A percentile compares a stretch with the other conserved stretches of the same genome.
Conservation (phyloP, 2,797 vertebrate species). For the Crax fasciolata region DNA sequence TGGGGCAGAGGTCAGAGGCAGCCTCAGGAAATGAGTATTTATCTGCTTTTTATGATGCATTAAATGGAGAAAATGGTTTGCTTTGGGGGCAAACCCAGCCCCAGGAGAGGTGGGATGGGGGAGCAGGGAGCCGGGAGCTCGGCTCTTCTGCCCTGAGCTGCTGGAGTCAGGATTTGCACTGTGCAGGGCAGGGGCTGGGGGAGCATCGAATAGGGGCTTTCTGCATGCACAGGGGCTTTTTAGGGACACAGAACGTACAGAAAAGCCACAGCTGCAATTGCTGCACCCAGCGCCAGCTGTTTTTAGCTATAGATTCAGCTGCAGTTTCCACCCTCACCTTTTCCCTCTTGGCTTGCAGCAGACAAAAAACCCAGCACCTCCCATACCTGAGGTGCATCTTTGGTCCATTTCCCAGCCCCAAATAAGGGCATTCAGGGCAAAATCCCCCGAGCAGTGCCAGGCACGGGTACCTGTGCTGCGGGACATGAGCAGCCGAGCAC, state of each 20-base stretch:
- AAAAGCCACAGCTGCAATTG: background rate
- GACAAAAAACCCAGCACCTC: background rate
- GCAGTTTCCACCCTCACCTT: background rate
- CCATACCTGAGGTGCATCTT: background rate
- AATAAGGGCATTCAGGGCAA: background rate
- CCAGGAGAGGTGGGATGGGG: too few species aligned
- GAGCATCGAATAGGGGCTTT: fast-evolving
- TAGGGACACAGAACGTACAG: background rate
- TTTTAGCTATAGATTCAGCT: background rate
- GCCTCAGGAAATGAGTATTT: too few species aligned
- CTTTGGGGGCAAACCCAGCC: too few species aligned
- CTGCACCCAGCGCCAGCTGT: background rate
- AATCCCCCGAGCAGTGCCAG: background rate
- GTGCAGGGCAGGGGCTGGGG: too few species aligned
- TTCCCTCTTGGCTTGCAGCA: background rate
- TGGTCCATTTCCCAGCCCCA: background rate
- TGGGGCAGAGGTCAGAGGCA: too few species aligned
- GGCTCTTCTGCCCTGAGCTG: too few species aligned
- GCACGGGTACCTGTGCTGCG: background rate
- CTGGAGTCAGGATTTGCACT: too few species aligned
- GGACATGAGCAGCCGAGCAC: background rate
- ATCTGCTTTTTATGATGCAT: too few species aligned
- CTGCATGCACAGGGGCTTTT: fast-evolving
- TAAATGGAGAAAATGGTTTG: too few species aligned
- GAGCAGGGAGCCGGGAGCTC: too few species aligned